Conservation (phyloP, 1,140 invertebrate species). For the Drosophila setifemur region DNA sequence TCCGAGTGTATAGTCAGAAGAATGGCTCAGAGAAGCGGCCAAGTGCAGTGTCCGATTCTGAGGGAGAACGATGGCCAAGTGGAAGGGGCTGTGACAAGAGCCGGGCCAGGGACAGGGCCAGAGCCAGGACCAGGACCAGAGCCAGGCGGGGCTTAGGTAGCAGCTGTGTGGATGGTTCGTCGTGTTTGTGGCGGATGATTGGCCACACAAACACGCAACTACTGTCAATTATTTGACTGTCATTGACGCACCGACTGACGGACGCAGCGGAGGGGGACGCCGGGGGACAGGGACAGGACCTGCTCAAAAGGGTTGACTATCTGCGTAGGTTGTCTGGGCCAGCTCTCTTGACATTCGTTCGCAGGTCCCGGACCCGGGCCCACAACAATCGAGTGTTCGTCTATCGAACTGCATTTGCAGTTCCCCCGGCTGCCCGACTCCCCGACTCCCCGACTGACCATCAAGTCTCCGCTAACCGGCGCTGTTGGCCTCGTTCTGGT, state of each 20-base stretch:
- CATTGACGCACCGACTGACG: constrained; percentile 73
- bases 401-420: constrained; percentile 34
- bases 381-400: constrained; percentile 44
- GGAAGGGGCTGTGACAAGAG: constrained; percentile 9
- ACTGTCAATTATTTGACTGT: constrained; percentile 81
- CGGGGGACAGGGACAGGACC: background rate
- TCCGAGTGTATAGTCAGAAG: constrained; percentile 19
- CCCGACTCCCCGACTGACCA: constrained; percentile 60
- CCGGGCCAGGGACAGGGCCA: background rate
- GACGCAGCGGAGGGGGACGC: constrained; percentile 42
- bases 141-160: constrained; percentile 44
- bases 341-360: constrained; percentile 73
- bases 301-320: constrained; percentile 26
- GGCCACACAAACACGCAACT: constrained; percentile 81
- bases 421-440: constrained; percentile 28
- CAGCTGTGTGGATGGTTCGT: constrained; percentile 47
- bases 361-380: constrained; percentile 42
- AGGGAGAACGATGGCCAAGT: constrained; percentile 14
- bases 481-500: constrained; percentile 26
- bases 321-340: constrained; percentile 47
- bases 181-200: constrained; percentile 67
- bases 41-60: constrained; percentile 39
- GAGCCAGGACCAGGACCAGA: constrained; percentile 5
- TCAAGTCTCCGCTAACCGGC: constrained; percentile 69
- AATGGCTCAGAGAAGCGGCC: constrained; percentile 28